Percentiles rank a stretch among this genome's conserved stretches.
Conservation (phyloP, 2,113 vertebrate species). For the Chlorodrepanis virens region DNA sequence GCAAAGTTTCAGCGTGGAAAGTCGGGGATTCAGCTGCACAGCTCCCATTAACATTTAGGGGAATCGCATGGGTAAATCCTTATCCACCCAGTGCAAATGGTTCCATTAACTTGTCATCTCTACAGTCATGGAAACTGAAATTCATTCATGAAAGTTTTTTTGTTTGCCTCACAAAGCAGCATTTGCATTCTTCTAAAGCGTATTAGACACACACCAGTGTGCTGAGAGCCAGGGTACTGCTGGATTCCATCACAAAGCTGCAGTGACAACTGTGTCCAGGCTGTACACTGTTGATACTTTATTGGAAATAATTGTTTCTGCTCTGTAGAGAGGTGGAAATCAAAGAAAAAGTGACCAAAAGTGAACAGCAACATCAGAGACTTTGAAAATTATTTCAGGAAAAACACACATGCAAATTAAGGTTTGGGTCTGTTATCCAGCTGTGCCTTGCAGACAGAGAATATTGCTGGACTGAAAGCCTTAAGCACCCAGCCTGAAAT, state of each 20-base stretch:
- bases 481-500: neutral
- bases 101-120: slow-evolving; percentile 14
- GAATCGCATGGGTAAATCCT: neutral
- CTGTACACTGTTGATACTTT: neutral
- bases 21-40: neutral
- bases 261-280: neutral
- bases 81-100: neutral
- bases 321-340: neutral
- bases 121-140: neutral
- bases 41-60: neutral
- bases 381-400: neutral
- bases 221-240: neutral
- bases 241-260: neutral
- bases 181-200: neutral
- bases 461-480: neutral
- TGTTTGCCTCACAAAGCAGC: neutral
- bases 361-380: neutral
- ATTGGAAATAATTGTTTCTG: neutral
- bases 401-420: neutral
- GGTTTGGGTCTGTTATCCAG: neutral
- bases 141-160: neutral
- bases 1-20: neutral
- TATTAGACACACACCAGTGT: neutral
- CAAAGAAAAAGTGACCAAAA: neutral
- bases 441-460: neutral